phyloP scores from a whole-genome alignment of 2,797 vertebrate species.

The Leptatherina wallacei region DNA sequence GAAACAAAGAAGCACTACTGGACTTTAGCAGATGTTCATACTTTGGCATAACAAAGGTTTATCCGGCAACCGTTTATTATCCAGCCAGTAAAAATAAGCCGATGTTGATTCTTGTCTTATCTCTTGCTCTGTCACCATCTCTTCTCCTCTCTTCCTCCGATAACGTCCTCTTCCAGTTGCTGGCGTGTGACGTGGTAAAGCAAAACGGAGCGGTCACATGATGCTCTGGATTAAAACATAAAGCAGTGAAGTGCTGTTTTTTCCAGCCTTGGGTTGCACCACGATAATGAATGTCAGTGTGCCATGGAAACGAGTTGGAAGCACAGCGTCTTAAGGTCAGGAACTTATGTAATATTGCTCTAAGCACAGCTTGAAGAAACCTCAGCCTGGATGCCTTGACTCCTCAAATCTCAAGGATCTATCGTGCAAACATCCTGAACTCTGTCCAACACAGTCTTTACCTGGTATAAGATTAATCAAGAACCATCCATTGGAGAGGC shows the following conservation, averaged over 20 bases:
- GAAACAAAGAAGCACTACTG: too few species aligned
- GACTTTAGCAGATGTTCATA: too few species aligned
- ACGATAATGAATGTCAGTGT: not conserved
- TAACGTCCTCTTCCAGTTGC: too few species aligned
- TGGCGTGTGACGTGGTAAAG: not conserved
- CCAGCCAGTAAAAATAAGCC: too few species aligned
- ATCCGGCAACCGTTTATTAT: not conserved
- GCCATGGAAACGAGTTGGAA: not conserved
- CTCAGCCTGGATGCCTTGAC: not conserved
- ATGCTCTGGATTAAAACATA: not conserved
- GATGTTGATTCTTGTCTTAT: not conserved
- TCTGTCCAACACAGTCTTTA: not conserved
- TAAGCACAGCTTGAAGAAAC: not conserved
- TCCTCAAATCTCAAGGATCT: not conserved
- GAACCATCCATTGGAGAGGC: not conserved
- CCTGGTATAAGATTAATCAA: not conserved
- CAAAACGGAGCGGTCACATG: not conserved
- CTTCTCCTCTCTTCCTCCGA: not conserved
- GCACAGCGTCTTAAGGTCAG: not conserved
- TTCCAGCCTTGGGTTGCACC: not conserved
- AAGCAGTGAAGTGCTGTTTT: not conserved
- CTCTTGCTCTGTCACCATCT: not conserved
- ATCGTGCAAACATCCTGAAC: not conserved
- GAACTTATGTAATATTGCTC: not conserved
- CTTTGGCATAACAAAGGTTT: too few species aligned